These are phyloP conservation scores for Leptopterna dolabrata DNA, from an alignment of 2,888 invertebrate genomes.

Conservation along the genomic window DNA sequence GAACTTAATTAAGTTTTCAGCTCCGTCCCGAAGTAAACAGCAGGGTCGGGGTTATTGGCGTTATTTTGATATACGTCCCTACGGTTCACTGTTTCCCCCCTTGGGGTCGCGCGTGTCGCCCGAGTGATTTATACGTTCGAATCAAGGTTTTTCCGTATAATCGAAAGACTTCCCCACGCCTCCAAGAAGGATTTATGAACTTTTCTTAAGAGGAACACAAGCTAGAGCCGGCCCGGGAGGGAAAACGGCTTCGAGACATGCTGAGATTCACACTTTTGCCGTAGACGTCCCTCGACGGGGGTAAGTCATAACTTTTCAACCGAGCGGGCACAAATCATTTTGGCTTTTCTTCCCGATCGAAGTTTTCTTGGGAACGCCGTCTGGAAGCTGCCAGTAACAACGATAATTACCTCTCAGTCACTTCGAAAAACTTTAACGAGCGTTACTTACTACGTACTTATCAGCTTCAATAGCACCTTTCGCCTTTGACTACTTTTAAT, in stretches of 20 bases:
- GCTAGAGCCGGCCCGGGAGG: neutral
- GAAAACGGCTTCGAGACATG: slow-evolving; percentile 12
- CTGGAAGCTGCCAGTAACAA: neutral
- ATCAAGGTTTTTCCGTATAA: slow-evolving; percentile 30
- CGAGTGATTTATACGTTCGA: slow-evolving; percentile 26
- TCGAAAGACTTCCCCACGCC: slow-evolving; percentile 12
- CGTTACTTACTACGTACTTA: neutral
- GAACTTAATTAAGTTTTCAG: neutral
- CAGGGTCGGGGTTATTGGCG: neutral
- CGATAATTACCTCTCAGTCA: neutral
- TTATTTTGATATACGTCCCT: neutral
- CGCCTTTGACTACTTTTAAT: neutral
- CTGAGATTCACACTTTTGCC: slow-evolving; percentile 43
- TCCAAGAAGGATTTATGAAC: slow-evolving; percentile 29
- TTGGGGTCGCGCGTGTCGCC: slow-evolving; percentile 15
- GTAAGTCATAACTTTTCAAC: slow-evolving; percentile 28
- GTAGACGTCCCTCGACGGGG: neutral
- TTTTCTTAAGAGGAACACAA: slow-evolving; percentile 40
- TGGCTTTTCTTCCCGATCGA: neutral
- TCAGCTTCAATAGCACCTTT: neutral
- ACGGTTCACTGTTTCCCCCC: neutral
- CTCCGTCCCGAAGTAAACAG: neutral
- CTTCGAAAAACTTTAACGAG: neutral
- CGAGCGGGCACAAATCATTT: slow-evolving; percentile 26
- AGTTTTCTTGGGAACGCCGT: neutral